phyloP scores from a whole-genome alignment of 2,797 vertebrate genomes.

The Parauchenoglanis punctatus region DNA sequence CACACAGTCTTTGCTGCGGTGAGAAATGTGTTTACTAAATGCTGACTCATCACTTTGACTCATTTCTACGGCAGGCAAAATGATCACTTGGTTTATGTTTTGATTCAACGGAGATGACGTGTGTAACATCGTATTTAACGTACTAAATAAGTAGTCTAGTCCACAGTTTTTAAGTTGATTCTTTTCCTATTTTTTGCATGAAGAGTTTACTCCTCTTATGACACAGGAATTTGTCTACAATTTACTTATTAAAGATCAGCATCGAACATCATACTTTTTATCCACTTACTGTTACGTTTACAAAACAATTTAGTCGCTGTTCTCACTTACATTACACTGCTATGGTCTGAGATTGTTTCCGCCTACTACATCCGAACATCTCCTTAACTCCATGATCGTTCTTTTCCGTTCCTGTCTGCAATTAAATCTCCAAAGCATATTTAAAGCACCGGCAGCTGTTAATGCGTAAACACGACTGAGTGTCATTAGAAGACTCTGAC shows the following conservation, averaged over 20 bases:
- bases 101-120: not conserved
- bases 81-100: not conserved
- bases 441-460: conserved; percentile 34
- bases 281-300: not conserved
- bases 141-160: not conserved
- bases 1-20: conserved; percentile 55
- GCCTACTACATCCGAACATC: not conserved
- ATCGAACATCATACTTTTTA: not conserved
- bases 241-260: not conserved
- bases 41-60: not conserved
- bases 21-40: conserved; percentile 38
- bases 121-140: not conserved
- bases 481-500: conserved; percentile 1
- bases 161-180: not conserved
- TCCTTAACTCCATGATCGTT: not conserved
- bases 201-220: not conserved
- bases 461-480: conserved; percentile 46
- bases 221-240: not conserved
- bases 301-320: not conserved
- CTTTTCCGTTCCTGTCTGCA: conserved; percentile 31
- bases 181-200: not conserved
- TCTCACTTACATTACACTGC: not conserved
- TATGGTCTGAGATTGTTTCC: not conserved
- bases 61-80: not conserved
- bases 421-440: conserved; percentile 1